Percentiles rank a stretch among this genome's conserved stretches.
These are phyloP conservation scores for Oreonectes daqikongensis DNA, from an alignment of 2,797 vertebrate genomes.

Conservation along the genomic window DNA sequence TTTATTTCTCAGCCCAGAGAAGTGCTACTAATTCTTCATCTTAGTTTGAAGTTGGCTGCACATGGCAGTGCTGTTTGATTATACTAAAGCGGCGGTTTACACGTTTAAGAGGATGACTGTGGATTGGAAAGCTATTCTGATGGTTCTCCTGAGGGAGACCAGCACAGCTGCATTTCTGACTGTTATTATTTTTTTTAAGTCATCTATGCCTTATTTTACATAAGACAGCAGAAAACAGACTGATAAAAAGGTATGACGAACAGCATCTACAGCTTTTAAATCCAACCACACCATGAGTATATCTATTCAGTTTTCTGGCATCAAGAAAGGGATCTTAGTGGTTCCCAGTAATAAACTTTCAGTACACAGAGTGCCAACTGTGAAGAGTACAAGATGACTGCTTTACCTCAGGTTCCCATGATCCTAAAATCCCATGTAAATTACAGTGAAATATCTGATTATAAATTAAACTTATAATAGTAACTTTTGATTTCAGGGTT, in stretches of 20 bases:
- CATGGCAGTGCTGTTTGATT: constrained; percentile 30
- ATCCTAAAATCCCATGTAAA: too few relatives aligned
- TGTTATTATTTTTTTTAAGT: constrained; percentile 26
- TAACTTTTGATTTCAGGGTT: too few relatives aligned
- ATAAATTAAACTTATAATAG: too few relatives aligned
- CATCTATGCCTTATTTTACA: constrained; percentile 25
- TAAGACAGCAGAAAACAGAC: background rate
- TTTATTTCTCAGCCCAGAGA: constrained; percentile 22
- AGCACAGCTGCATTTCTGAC: constrained; percentile 34
- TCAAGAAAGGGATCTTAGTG: too few relatives aligned
- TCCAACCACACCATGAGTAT: too few relatives aligned
- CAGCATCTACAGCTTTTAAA: too few relatives aligned
- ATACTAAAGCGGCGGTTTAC: constrained; percentile 13
- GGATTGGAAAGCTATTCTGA: constrained; percentile 37
- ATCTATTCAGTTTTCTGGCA: too few relatives aligned
- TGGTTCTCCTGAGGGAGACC: constrained; percentile 14
- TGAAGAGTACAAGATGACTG: background rate
- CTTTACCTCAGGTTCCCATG: too few relatives aligned
- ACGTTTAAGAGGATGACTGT: constrained; percentile 21
- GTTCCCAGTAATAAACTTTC: too few relatives aligned
- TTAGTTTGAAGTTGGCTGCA: constrained; percentile 14
- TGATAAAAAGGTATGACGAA: background rate
- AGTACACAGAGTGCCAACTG: too few relatives aligned
- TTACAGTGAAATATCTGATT: too few relatives aligned
- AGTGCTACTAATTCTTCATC: constrained; percentile 36